Percentiles rank a stretch among this genome's conserved stretches.
Evolutionary conservation across 2,888 invertebrate genomes (phyloP).

Genomic region (Limnephilus rhombicus): DNA sequence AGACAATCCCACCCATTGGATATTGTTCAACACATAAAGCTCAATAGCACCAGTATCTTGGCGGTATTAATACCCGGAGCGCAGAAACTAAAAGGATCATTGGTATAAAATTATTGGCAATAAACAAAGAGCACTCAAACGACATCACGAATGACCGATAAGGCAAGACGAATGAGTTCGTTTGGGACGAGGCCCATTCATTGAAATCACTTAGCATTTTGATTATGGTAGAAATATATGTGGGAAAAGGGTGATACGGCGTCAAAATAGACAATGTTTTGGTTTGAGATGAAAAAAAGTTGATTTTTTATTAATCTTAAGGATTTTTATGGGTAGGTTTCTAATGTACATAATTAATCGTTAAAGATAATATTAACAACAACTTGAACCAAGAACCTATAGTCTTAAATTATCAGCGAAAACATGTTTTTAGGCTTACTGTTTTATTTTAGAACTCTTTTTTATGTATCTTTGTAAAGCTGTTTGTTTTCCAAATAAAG

Average conservation of each 20-base stretch:
- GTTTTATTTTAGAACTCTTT: too few species aligned
- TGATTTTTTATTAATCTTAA: too few species aligned
- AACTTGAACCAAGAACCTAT: too few species aligned
- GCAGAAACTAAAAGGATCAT: constrained; percentile 22
- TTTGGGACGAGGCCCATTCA: constrained; percentile 35
- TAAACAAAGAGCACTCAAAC: constrained; percentile 38
- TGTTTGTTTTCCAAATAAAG: too few species aligned
- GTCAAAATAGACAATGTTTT: neutral
- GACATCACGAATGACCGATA: constrained; percentile 50
- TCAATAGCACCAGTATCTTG: neutral
- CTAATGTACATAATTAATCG: too few species aligned
- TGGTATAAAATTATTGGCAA: neutral
- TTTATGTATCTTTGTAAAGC: too few species aligned
- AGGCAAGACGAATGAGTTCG: constrained; percentile 24
- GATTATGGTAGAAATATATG: constrained; percentile 25
- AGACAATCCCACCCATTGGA: neutral
- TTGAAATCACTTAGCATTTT: constrained; percentile 40
- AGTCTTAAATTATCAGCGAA: too few species aligned
- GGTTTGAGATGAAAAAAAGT: neutral
- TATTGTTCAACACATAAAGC: neutral
- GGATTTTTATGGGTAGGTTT: too few species aligned
- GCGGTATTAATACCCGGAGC: neutral
- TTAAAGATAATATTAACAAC: too few species aligned
- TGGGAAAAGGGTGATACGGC: neutral
- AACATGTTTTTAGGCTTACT: too few species aligned